Conservation (phyloP, 2,797 vertebrate genomes). For the Rhinogobio ventralis region DNA sequence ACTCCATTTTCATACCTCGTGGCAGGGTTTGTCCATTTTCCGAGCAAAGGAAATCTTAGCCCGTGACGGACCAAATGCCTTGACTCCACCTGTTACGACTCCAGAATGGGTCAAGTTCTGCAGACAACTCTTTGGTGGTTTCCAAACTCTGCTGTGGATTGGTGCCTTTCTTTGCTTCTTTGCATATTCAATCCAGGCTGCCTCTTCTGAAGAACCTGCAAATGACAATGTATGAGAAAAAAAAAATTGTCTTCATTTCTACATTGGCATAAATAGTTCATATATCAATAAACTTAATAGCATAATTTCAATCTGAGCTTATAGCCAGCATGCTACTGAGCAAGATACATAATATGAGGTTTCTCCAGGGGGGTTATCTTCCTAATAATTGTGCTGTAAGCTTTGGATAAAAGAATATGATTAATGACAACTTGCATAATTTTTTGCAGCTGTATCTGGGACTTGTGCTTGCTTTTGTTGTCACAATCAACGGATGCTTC, state of each 20-base stretch:
- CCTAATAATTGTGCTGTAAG: background rate
- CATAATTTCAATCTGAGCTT: background rate
- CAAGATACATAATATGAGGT: background rate
- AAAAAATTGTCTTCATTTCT: background rate
- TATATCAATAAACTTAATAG: background rate
- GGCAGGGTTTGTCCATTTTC: conserved; percentile 84
- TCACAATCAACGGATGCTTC: conserved; percentile 97
- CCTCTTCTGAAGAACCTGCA: conserved; percentile 82
- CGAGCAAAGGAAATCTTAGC: conserved; percentile 90
- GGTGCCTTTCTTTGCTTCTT: conserved; percentile 94
- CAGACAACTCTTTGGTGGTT: conserved; percentile 93
- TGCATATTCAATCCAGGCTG: conserved; percentile 87
- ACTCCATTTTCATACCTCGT: background rate
- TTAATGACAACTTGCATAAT: background rate
- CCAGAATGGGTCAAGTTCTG: conserved; percentile 98
- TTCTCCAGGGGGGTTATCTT: background rate
- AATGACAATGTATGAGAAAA: conserved; percentile 85
- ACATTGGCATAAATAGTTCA: background rate
- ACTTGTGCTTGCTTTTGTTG: conserved; percentile 90
- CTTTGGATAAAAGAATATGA: background rate
- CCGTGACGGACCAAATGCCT: conserved; percentile 91
- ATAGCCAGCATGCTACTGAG: background rate
- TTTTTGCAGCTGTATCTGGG: conserved; percentile 87
- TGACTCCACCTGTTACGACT: conserved; percentile 94
- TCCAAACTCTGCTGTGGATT: conserved; percentile 95